phyloP scores from a whole-genome alignment of 2,113 vertebrate genomes.

The Odocoileus virginianus region DNA sequence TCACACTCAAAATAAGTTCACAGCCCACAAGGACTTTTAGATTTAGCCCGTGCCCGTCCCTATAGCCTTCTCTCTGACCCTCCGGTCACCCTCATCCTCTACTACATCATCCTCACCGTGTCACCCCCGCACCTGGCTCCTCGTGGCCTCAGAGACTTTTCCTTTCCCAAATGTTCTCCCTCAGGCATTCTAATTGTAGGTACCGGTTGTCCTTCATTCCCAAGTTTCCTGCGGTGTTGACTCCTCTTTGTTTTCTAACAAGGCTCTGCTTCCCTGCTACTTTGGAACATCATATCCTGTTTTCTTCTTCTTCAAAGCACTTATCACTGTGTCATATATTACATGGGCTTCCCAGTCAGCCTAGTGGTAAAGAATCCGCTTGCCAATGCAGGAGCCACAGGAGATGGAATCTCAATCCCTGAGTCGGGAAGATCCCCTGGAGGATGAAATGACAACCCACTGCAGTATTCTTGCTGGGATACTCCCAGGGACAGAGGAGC shows the following conservation, averaged over 20 bases:
- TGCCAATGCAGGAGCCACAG: not conserved
- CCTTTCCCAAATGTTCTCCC: not conserved
- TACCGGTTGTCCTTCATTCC: not conserved
- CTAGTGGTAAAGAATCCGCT: not conserved
- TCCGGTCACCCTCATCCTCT: fast-evolving
- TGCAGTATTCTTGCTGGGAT: not conserved
- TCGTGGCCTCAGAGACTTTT: not conserved
- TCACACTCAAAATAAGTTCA: not conserved
- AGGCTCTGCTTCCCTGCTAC: not conserved
- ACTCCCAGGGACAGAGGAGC: not conserved
- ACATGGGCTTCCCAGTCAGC: not conserved
- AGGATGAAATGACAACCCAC: not conserved
- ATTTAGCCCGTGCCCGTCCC: too few species aligned
- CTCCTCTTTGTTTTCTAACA: not conserved
- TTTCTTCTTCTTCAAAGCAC: not conserved
- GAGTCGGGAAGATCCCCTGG: not conserved
- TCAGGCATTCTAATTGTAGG: not conserved
- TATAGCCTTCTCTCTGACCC: not conserved
- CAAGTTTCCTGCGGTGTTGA: too few species aligned
- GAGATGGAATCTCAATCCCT: not conserved
- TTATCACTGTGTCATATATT: not conserved
- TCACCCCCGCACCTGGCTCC: not conserved
- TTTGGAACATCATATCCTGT: not conserved
- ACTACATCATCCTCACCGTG: fast-evolving
- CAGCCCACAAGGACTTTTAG: not conserved